These are phyloP conservation scores for Danio jaintianensis DNA, from an alignment of 2,797 vertebrate species.

Conservation along the genomic window DNA sequence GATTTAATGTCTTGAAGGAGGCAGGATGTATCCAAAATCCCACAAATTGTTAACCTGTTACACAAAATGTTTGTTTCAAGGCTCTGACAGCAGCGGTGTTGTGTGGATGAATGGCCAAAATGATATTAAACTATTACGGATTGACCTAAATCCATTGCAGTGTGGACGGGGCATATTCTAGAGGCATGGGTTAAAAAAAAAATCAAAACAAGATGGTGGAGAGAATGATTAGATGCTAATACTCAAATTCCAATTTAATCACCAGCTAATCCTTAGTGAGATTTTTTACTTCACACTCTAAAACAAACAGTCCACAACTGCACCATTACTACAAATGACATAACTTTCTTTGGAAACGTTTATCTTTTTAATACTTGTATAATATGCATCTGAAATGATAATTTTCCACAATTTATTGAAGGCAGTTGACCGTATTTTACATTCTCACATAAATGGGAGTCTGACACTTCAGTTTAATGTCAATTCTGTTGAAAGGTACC, in stretches of 20 bases:
- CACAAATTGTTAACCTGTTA: no score
- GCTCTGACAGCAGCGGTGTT: no score
- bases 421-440: constrained; percentile 4
- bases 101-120: no score
- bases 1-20: no score
- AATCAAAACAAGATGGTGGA: background rate
- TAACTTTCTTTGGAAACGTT: background rate
- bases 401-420: background rate
- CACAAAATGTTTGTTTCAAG: no score
- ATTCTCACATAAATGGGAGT: constrained; percentile 25
- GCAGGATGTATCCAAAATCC: no score
- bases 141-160: no score
- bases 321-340: background rate
- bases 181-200: background rate
- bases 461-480: constrained; percentile 30
- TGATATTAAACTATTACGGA: no score
- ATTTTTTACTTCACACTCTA: constrained; percentile 1
- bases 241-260: constrained; percentile 1
- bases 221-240: constrained; percentile 1
- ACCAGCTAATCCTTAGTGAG: background rate
- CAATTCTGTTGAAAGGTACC: constrained; percentile 5
- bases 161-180: background rate
- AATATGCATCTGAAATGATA: background rate
- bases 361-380: background rate
- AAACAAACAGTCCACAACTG: constrained; percentile 9